These are phyloP conservation scores for Physeter macrocephalus DNA, from an alignment of 2,113 vertebrate genomes.

Conservation along the genomic window DNA sequence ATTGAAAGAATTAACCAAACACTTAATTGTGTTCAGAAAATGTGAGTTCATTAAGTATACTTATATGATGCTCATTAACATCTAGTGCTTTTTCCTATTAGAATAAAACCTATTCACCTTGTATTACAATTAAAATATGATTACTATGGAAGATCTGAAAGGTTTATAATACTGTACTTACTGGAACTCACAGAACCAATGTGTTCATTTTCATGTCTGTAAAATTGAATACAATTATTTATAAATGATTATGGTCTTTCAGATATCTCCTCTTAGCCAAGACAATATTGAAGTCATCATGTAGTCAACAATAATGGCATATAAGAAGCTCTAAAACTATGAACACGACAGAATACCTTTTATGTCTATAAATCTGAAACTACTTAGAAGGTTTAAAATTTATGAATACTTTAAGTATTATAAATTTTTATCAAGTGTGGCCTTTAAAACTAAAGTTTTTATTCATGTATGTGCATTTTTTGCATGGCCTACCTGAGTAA, in stretches of 20 bases:
- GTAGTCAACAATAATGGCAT: neutral
- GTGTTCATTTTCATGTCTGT: constrained; percentile 18
- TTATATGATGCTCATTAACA: neutral
- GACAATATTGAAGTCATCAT: constrained; percentile 49
- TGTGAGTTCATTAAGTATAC: neutral
- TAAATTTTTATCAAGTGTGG: constrained; percentile 72
- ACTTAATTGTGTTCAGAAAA: constrained; percentile 1
- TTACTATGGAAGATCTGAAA: constrained; percentile 35
- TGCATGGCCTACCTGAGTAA: neutral
- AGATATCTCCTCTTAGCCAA: constrained; percentile 17
- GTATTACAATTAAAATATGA: constrained; percentile 53
- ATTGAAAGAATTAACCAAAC: neutral
- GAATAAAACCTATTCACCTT: constrained; percentile 38
- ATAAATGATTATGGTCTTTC: constrained; percentile 23
- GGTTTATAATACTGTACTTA: constrained; percentile 16
- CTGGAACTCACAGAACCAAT: neutral
- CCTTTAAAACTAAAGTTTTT: constrained; percentile 72
- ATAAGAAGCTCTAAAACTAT: constrained; percentile 31
- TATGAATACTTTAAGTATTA: constrained; percentile 66
- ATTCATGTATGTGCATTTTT: constrained; percentile 43
- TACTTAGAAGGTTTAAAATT: constrained; percentile 69
- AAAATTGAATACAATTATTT: constrained; percentile 41
- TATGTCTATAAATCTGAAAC: constrained; percentile 69
- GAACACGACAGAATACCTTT: constrained; percentile 50
- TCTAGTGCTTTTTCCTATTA: neutral